A percentile compares a stretch with the other conserved stretches of the same genome.
phyloP scores from a whole-genome alignment of 2,888 invertebrate genomes.

The Noctua janthina region DNA sequence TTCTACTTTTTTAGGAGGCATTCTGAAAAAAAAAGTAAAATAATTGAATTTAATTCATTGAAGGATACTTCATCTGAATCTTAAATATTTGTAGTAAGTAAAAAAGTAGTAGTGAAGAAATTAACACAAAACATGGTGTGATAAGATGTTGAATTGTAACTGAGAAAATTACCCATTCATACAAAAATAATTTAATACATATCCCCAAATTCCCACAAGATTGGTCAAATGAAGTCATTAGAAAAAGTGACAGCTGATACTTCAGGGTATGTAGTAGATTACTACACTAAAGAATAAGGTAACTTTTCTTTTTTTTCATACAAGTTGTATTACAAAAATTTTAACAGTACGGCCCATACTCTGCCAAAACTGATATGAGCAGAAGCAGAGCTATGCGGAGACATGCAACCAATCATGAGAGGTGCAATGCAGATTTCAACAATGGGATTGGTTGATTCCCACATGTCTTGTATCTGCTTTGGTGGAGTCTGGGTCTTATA shows the following conservation, averaged over 20 bases:
- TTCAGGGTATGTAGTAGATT: not conserved
- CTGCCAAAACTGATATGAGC: not conserved
- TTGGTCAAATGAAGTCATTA: not conserved
- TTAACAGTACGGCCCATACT: not conserved
- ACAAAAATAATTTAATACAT: not conserved
- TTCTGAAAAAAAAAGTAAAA: conserved; percentile 79
- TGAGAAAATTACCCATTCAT: not conserved
- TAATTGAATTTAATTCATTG: not conserved
- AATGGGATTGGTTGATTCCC: not conserved
- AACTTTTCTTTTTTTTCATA: not conserved
- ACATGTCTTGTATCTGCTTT: not conserved
- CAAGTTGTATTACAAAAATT: not conserved
- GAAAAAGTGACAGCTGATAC: not conserved
- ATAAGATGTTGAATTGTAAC: not conserved
- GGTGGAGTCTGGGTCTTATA: not conserved
- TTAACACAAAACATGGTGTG: not conserved
- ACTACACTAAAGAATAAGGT: not conserved
- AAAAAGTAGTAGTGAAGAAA: not conserved
- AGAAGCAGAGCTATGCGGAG: no score
- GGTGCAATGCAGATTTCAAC: not conserved
- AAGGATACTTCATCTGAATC: not conserved
- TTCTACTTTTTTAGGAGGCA: conserved; percentile 97
- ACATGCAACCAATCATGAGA: not conserved
- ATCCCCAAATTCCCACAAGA: not conserved
- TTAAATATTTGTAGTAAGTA: not conserved